Evolutionary conservation across 23 tunicate species (phyloP).

Genomic region (Botrylloides violaceus): DNA sequence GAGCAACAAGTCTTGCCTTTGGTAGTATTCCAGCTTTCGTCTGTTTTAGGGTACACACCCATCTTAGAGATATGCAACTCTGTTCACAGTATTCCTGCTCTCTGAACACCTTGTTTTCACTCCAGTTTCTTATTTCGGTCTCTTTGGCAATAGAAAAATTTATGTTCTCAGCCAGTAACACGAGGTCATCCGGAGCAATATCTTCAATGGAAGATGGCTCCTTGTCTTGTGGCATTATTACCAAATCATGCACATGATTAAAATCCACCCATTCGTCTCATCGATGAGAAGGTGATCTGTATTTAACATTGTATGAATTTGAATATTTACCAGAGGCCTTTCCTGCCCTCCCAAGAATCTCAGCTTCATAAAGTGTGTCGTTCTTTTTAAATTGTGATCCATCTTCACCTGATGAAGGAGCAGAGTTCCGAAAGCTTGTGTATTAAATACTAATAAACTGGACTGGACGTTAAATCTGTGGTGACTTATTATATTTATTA

Average conservation of each 20-base stretch:
- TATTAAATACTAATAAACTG: too few relatives aligned
- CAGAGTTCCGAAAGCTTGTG: too few relatives aligned
- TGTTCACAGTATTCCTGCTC: constrained; percentile 1
- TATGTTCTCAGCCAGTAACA: background rate
- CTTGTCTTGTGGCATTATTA: background rate
- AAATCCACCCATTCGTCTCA: background rate
- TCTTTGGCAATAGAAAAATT: background rate
- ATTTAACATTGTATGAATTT: background rate
- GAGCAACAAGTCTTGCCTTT: background rate
- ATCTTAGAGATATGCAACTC: background rate
- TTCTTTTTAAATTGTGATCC: too few relatives aligned
- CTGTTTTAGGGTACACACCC: constrained; percentile 1
- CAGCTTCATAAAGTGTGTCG: background rate
- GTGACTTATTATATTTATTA: too few relatives aligned
- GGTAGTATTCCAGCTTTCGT: background rate
- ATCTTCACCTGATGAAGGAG: too few relatives aligned
- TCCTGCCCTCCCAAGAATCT: background rate
- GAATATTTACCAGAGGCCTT: background rate
- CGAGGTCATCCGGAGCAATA: background rate
- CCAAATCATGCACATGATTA: background rate
- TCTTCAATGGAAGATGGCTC: background rate
- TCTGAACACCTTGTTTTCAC: background rate
- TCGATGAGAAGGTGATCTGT: background rate
- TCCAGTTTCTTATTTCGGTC: background rate
- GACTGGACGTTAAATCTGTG: too few relatives aligned